Evolutionary conservation across 1,140 invertebrate genomes (phyloP).

Genomic region (Drosophila obscura): DNA sequence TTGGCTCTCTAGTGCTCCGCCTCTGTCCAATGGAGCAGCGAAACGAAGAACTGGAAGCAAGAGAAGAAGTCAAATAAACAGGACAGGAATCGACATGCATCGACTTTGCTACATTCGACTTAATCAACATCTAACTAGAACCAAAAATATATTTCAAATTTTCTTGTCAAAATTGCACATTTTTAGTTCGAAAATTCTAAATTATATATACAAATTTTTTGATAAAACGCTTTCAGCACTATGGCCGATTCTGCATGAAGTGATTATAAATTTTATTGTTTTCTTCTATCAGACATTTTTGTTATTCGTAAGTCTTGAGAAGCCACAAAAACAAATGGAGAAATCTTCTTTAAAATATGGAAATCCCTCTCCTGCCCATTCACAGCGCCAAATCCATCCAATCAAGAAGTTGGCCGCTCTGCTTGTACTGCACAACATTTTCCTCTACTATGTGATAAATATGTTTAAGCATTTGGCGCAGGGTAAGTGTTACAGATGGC

Average conservation of each 20-base stretch:
- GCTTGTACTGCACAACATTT: constrained; percentile 51
- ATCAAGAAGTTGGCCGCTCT: constrained; percentile 50
- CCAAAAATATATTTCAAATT: neutral
- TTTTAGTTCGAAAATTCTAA: neutral
- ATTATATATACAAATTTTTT: constrained; percentile 6
- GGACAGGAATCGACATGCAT: no score
- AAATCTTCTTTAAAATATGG: neutral
- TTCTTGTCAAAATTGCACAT: neutral
- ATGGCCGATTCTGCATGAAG: constrained; percentile 49
- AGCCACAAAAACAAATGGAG: accelerated
- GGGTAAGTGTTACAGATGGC: constrained; percentile 20
- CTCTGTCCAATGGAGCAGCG: no score
- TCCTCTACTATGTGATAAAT: constrained; percentile 59
- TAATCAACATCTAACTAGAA: no score
- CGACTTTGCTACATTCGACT: no score
- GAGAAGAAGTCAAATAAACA: no score
- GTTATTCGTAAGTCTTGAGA: constrained; percentile 21
- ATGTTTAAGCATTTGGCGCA: constrained; percentile 62
- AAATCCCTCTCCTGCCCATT: neutral
- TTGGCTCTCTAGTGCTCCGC: no score
- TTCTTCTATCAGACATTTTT: constrained; percentile 28
- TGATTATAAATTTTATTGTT: constrained; percentile 32
- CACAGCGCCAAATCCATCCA: constrained; percentile 38
- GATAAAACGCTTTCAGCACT: neutral
- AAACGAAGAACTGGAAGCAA: no score